These are phyloP conservation scores for Trissolcus brochymenae DNA, from an alignment of 2,888 invertebrate species.

Conservation along the genomic window DNA sequence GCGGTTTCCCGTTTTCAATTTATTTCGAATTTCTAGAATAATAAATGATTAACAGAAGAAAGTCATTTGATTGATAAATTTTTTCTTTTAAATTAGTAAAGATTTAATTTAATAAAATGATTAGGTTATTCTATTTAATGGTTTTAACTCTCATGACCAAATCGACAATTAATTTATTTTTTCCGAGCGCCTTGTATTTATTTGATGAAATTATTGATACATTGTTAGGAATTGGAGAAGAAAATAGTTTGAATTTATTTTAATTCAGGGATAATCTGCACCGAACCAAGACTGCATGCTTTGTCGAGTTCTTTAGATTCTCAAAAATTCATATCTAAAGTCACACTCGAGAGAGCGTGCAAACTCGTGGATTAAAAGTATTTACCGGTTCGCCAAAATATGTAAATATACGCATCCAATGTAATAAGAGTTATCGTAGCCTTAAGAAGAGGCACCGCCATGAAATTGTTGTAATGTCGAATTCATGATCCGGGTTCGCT, in stretches of 20 bases:
- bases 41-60: too few relatives aligned
- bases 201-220: neutral
- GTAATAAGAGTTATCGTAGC: constrained; percentile 43
- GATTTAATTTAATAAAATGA: too few relatives aligned
- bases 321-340: constrained; percentile 33
- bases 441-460: constrained; percentile 34
- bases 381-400: constrained; percentile 64
- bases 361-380: constrained; percentile 58
- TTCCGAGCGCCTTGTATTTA: constrained; percentile 1
- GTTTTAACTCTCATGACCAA: too few relatives aligned
- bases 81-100: neutral
- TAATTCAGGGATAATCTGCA: neutral
- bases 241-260: neutral
- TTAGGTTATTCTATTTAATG: too few relatives aligned
- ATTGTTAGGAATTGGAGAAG: too few relatives aligned
- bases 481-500: neutral
- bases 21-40: too few relatives aligned
- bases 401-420: constrained; percentile 49
- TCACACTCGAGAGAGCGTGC: constrained; percentile 26
- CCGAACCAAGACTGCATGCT: constrained; percentile 15
- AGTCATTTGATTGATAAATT: neutral
- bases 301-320: constrained; percentile 25
- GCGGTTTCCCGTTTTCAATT: too few relatives aligned
- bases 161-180: too few relatives aligned
- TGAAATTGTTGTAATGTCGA: constrained; percentile 6